Percentiles rank a stretch among this genome's conserved stretches.
Conservation (phyloP, 2,797 vertebrate species). For the Bradypodion ventrale region DNA sequence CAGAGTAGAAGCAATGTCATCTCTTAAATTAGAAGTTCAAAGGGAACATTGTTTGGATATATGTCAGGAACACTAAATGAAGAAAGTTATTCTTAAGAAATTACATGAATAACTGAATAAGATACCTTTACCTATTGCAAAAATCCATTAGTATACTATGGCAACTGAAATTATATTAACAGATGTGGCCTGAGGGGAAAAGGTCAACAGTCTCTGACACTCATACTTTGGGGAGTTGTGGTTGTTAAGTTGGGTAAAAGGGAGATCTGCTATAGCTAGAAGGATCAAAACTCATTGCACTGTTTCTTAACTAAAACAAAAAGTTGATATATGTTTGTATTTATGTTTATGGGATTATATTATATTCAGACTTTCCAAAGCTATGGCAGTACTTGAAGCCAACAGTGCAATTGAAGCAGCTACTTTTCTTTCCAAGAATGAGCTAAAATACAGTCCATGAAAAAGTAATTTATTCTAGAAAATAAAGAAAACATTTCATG, state of each 20-base stretch:
- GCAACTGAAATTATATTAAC: neutral
- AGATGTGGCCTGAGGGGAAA: neutral
- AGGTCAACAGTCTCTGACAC: neutral
- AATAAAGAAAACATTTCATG: neutral
- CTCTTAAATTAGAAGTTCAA: neutral
- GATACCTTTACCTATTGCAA: neutral
- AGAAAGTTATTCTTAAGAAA: neutral
- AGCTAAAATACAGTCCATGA: neutral
- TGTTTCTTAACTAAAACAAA: neutral
- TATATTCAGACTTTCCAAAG: conserved; percentile 6
- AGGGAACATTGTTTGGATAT: neutral
- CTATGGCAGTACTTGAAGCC: neutral
- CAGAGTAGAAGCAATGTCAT: neutral
- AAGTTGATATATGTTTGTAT: neutral
- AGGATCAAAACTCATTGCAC: neutral
- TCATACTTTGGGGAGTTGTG: neutral
- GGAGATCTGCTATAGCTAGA: neutral
- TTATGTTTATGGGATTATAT: neutral
- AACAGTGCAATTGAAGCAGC: neutral
- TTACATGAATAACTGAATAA: neutral
- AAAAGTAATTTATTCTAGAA: conserved; percentile 19
- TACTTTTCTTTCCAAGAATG: conserved; percentile 16
- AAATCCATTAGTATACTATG: neutral
- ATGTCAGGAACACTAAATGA: neutral
- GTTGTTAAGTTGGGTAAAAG: neutral